Evolutionary conservation across 1,140 invertebrate genomes (phyloP).

Genomic region (Zaprionus kolodkinae): DNA sequence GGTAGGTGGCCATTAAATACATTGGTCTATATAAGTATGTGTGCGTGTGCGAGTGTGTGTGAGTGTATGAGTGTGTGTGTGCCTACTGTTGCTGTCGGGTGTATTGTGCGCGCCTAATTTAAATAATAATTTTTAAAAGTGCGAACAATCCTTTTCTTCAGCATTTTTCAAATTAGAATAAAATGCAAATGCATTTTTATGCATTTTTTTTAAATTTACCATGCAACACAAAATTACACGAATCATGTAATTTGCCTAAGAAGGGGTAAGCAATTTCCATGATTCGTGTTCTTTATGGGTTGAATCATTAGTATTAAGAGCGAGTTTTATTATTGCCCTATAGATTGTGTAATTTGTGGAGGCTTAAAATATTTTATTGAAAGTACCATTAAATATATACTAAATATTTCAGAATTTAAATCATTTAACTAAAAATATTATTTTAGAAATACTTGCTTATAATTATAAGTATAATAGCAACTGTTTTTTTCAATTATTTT

Average conservation of each 20-base stretch:
- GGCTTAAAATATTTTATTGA: too few relatives aligned
- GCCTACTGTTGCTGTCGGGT: neutral
- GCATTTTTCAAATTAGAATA: neutral
- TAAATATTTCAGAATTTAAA: too few relatives aligned
- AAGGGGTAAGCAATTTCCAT: neutral
- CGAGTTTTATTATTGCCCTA: too few relatives aligned
- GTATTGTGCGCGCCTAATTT: neutral
- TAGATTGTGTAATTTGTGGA: too few relatives aligned
- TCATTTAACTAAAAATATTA: too few relatives aligned
- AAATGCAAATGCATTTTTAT: conserved; percentile 1
- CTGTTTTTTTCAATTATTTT: too few relatives aligned
- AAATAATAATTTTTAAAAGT: conserved; percentile 21
- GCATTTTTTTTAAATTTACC: neutral
- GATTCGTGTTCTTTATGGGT: neutral
- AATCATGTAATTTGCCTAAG: neutral
- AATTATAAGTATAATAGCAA: too few relatives aligned
- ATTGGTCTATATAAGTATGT: conserved; percentile 35
- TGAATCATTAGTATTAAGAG: neutral
- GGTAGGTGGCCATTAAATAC: conserved; percentile 64
- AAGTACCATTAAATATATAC: too few relatives aligned
- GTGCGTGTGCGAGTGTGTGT: neutral
- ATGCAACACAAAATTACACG: neutral
- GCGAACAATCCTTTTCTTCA: conserved; percentile 6
- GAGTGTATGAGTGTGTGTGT: conserved; percentile 5
- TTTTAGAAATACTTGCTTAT: too few relatives aligned